Base-by-base conservation (phyloP, 2,888 invertebrate species). In the Priocnemis perturbator region DNA sequence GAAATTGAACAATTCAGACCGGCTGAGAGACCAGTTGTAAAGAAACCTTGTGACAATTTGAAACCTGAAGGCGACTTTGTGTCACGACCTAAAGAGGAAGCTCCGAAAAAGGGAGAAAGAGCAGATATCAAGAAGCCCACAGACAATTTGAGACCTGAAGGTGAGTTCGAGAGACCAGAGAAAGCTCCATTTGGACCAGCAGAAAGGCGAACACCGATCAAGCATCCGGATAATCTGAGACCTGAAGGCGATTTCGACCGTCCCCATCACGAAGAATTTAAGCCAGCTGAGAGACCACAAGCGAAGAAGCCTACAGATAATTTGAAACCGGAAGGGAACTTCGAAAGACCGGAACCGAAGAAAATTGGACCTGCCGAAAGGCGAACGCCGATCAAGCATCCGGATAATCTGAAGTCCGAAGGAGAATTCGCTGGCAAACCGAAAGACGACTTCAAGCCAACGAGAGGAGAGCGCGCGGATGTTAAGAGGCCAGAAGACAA, bases 401-500 rank as follows among this genome's bases (percentile, higher is more conserved):
- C 91, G 85, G 91, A 92, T 81, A 92, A 93, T 83, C 83, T 93
- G 0, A 87, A 87, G 56, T 92, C 92, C 0, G 92, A 93, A 76
- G 91, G 93, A 0, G 91, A 92, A 1, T 67, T 89, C 81, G 47
- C 82, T 80, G 60, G 64, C 14, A 19, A 59, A 55, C 44, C 30
- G 15, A 53, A 52, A 48, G 53, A 64, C 21, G 52, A 62, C 37
- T 62, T 84, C 85, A 53, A 92, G 91, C 91, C 89, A 89, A 57
- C 90, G 89, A 64, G 88, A 89, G 0, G 9, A 90, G 85, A 87
- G 55, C 74, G 87, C 26, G 81, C 84, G 0, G 78, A 86, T 20
- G 85, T 80, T 2, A 90, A 86, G 69, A 88, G 83, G 71, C 91
- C 90, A 0, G 77, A 88, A 56, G 91, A 91, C 71, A 91, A 76